Conservation (phyloP, 2,113 vertebrate genomes). For the Chaetodon auriga region DNA sequence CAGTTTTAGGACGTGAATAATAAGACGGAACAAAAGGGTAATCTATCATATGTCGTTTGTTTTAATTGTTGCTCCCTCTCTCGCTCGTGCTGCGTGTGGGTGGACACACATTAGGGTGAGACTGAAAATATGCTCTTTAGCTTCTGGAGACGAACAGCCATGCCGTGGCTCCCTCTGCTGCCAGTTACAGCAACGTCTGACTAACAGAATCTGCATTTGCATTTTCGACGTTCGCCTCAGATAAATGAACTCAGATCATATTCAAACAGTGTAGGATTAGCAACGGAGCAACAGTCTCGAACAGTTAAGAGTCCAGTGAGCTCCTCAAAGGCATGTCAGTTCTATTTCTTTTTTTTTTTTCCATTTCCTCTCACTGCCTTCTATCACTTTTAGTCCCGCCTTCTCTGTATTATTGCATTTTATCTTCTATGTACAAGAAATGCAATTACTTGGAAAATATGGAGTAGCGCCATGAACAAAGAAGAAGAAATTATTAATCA, state of each 20-base stretch:
- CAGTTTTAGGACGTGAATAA: conserved; percentile 49
- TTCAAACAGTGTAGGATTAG: background rate
- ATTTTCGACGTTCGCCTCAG: background rate
- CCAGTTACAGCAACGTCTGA: background rate
- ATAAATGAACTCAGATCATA: background rate
- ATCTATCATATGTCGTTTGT: conserved; percentile 48
- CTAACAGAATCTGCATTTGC: background rate
- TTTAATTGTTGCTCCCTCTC: conserved; percentile 43
- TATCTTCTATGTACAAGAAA: no score
- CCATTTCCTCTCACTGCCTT: no score
- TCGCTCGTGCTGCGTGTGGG: conserved; percentile 47
- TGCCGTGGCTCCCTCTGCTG: conserved; percentile 56
- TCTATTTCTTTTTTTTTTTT: no score
- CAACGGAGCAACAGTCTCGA: no score
- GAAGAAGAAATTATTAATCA: background rate
- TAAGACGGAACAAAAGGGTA: conserved; percentile 47
- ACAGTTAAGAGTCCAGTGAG: background rate
- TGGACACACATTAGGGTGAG: conserved; percentile 34
- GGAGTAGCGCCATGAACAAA: background rate
- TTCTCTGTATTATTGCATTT: no score
- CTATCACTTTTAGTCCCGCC: no score
- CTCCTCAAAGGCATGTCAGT: background rate
- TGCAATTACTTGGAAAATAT: background rate
- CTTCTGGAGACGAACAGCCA: background rate
- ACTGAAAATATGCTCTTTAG: conserved; percentile 17